Base-by-base conservation (phyloP, 2,797 vertebrate genomes). In the Heliangelus exortis region DNA sequence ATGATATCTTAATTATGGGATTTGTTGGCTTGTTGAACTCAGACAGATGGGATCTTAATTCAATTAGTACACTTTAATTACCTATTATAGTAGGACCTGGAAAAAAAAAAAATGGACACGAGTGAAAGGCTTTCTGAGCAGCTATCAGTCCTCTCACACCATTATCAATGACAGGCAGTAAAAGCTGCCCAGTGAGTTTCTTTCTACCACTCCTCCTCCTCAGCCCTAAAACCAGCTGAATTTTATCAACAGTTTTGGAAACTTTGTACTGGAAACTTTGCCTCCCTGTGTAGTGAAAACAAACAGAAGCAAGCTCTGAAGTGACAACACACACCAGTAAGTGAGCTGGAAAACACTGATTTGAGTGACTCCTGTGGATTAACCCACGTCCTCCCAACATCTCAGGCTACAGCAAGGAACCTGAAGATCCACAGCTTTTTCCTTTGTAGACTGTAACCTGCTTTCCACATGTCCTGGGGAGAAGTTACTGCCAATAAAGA, bases 31-130 rank as follows among this genome's bases (percentile, higher is more conserved):
- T 98, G 98, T 98, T 98, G 97, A 95, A 97, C 83, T 96, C 98
- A 97, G 98, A 98, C 99, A 99, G 99, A 99, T 99, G 99, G 98
- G 97, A 96, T 93, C 97, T 98, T 99, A 98, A 99, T 99, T 99
- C 98, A 98, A 99, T 99, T 99, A 99, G 98, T 98, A 86, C 97
- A 97, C 97, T 97, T 98, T 98, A 98, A 98, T 98, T 97, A 97
- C 94, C 98, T 97, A 69, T 87, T 95, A 96, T 84, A 97, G 98
- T 97, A 97, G 92, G 95, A 95, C 96, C 93, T 90, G 18, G 8
- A 93, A 97, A 93, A 97, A 51, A 51, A 95, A 94, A 95, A 94
- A 69, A 87, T 94, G 97, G 96, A 97, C 98, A 98, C 98, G 98
- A 98, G 98, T 94, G 96, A 96, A 95, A 92, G 87, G 72, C 45